Conservation (phyloP, 2,113 vertebrate species). For the Anthoscopus minutus region DNA sequence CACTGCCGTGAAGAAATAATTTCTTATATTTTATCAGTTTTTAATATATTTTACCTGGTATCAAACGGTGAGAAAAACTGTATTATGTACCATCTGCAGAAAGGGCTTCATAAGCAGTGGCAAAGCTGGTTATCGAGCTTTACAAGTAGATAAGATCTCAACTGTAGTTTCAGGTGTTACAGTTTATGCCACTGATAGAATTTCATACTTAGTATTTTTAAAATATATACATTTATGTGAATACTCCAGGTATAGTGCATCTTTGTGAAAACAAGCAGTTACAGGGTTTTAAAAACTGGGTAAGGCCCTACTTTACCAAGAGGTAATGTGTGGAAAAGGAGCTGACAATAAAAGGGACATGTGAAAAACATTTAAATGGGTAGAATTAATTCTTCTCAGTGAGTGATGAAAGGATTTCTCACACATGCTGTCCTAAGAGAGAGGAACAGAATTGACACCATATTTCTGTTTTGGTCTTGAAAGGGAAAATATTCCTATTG, state of each 20-base stretch:
- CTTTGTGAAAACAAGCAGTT: neutral
- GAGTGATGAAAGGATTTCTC: neutral
- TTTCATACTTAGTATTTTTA: neutral
- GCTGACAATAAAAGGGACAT: neutral
- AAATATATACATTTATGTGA: neutral
- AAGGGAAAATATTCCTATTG: neutral
- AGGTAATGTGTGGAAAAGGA: neutral
- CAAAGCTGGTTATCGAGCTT: neutral
- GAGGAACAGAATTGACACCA: neutral
- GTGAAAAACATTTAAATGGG: neutral
- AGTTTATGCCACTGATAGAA: neutral
- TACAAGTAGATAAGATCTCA: neutral
- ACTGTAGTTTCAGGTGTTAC: neutral
- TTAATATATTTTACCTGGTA: neutral
- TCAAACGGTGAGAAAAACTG: neutral
- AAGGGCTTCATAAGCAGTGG: neutral
- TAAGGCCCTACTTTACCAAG: neutral
- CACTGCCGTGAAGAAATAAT: neutral
- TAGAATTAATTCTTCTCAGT: neutral
- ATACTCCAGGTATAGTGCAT: neutral
- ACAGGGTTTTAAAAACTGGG: neutral
- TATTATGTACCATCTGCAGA: fast-evolving
- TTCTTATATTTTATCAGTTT: neutral
- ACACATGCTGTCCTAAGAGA: neutral
- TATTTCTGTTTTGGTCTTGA: neutral